These are phyloP conservation scores for Pogonophryne albipinna DNA, from an alignment of 2,797 vertebrate genomes.

Conservation along the genomic window DNA sequence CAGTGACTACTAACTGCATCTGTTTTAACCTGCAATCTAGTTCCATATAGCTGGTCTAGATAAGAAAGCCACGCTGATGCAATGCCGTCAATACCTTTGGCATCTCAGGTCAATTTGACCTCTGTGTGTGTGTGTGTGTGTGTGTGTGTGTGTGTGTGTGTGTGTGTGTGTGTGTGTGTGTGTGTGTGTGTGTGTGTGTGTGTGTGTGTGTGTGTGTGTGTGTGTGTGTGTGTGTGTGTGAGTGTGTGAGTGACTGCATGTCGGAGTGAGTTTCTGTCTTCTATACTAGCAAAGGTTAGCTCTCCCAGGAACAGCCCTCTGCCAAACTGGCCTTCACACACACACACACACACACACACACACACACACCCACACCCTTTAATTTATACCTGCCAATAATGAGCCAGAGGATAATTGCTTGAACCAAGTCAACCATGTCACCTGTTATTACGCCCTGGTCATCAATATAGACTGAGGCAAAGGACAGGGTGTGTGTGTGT, in stretches of 20 bases:
- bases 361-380: no score
- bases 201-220: not conserved
- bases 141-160: no score
- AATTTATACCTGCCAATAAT: constrained; percentile 54
- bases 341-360: not conserved
- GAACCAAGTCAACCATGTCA: constrained; percentile 54
- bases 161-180: no score
- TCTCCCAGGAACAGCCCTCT: constrained; percentile 54
- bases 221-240: not conserved
- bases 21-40: no score
- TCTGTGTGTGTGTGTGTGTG: not conserved
- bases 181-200: not conserved
- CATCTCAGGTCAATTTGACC: constrained; percentile 11
- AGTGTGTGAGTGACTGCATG: not conserved
- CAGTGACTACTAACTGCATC: no score
- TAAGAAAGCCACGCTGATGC: no score
- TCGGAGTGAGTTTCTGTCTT: constrained; percentile 59
- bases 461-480: constrained; percentile 56
- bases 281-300: constrained; percentile 63
- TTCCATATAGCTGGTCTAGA: no score
- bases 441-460: constrained; percentile 46
- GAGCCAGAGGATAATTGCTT: constrained; percentile 55
- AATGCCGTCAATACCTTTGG: not conserved
- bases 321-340: constrained; percentile 56
- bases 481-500: constrained; percentile 6